Base-by-base conservation (phyloP, 2,113 vertebrate species). In the Turnix velox region DNA sequence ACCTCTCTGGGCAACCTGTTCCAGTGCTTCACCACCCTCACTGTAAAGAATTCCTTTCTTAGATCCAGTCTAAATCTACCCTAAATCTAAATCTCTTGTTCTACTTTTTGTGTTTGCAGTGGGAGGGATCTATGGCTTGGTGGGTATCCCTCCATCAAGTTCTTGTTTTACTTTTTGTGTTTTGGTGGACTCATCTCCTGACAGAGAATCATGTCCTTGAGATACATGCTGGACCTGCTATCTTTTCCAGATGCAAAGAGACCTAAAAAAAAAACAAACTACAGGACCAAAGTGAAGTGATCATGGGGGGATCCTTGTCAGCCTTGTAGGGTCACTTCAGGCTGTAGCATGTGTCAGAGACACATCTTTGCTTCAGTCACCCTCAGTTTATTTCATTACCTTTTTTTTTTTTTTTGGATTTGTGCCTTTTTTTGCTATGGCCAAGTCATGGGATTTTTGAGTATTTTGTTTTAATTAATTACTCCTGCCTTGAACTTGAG, bases 391-490 rank as follows among this genome's bases (percentile, higher is more conserved):
- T 73, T 85, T 76, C 4, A 7, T 42, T 83, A 30, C 49, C 46
- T 83, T 78, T 87, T 37, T 80, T 6, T 75, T 43, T 68, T 80
- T 6, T 75, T 43, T 68, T 85, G 78, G 71, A 74, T 67, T 77
- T 1, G 0, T 30, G 20, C 14, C 1, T 72, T 54, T 2, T 76
- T 71, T 77, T 87, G 63, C 58, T 66, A 42, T 83, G 63, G 19
- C 67, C 66, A 39, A 55, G 82, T 90, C 71, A 58, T n/a, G 35
- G 11, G 42, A 49, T 79, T 93, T 82, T 93, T 84, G 78, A 85
- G 83, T 79, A 72, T 79, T 95, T 88, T 31, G 12, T 93, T 84
- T 93, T 84, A 90, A 49, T 92, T 96, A 90, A 87, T 90, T 96
- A 75, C 54, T 84, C n/a, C 39, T 84, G 65, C 57, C 73, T 84